A percentile compares a stretch with the other conserved stretches of the same genome.
Evolutionary conservation across 2,888 invertebrate species (phyloP).

Genomic region (Aphidius colemani): DNA sequence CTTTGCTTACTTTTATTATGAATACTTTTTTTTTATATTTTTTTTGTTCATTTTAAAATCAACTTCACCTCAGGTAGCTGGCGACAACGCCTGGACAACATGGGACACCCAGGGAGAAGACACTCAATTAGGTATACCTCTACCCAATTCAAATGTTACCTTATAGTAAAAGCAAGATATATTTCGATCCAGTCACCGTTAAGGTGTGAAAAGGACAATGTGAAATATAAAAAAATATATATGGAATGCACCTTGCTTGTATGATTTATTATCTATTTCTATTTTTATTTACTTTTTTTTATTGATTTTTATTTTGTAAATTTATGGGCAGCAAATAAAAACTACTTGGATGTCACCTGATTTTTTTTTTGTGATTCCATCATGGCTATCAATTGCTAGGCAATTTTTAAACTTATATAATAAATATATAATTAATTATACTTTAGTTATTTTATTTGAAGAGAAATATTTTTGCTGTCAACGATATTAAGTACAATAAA

Average conservation of each 20-base stretch:
- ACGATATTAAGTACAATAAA: not conserved
- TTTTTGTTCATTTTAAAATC: not conserved
- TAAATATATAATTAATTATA: too few species aligned
- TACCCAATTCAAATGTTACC: constrained; percentile 20
- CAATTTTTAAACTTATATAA: too few species aligned
- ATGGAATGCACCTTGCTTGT: constrained; percentile 26
- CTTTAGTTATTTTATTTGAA: too few species aligned
- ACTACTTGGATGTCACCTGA: not conserved
- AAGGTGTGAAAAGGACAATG: constrained; percentile 20
- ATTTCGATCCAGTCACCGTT: constrained; percentile 9
- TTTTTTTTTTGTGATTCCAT: too few species aligned
- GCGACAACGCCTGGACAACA: constrained; percentile 57
- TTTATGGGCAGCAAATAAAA: not conserved
- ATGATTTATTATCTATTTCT: not conserved
- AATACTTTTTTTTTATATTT: not conserved
- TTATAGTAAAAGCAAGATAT: constrained; percentile 12
- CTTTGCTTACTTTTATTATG: constrained; percentile 37
- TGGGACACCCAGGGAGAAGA: constrained; percentile 59
- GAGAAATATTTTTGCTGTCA: constrained; percentile 2
- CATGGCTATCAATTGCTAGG: too few species aligned
- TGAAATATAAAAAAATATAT: constrained; percentile 17
- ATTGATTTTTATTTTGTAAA: not conserved
- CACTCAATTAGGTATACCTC: constrained; percentile 55
- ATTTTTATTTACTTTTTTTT: constrained; percentile 6
- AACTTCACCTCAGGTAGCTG: constrained; percentile 50